Percentiles rank a stretch among this genome's conserved stretches.
Conservation (phyloP, 2,797 vertebrate genomes). For the Sarcoramphus papa region DNA sequence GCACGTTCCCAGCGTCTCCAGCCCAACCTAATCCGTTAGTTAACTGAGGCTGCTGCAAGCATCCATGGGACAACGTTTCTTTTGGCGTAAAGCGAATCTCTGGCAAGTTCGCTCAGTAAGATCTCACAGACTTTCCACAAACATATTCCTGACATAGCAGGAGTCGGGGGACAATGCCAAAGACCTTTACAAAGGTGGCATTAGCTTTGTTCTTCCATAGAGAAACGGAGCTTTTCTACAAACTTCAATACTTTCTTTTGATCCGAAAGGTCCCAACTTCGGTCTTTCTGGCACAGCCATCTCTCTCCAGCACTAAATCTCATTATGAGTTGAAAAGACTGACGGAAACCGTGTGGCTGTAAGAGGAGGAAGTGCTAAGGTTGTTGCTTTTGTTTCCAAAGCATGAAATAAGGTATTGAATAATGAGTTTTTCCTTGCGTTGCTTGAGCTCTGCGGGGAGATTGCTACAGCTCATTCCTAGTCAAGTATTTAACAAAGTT, state of each 20-base stretch:
- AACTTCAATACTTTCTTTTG: background rate
- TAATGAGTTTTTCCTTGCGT: slow-evolving; percentile 10
- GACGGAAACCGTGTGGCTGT: background rate
- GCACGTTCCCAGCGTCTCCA: background rate
- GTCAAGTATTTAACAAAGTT: background rate
- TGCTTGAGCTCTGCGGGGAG: slow-evolving; percentile 9
- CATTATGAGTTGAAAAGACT: slow-evolving; percentile 4
- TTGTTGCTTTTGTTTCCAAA: slow-evolving; percentile 35
- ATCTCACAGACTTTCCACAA: slow-evolving; percentile 39
- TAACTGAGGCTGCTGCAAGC: background rate
- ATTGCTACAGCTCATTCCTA: slow-evolving; percentile 41
- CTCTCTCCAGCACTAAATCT: background rate
- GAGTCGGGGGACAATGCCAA: background rate
- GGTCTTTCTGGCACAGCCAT: background rate
- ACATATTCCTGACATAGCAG: slow-evolving; percentile 5
- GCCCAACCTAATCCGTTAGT: background rate
- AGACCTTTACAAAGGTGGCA: background rate
- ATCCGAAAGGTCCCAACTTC: background rate
- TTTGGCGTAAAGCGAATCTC: background rate
- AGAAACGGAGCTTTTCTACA: background rate
- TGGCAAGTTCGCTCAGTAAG: background rate
- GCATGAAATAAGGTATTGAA: slow-evolving; percentile 42
- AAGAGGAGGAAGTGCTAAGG: slow-evolving; percentile 37
- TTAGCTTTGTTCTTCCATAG: background rate
- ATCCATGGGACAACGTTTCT: background rate